Evolutionary conservation across 2,888 invertebrate species (phyloP), one percentile per base, ranked within the genome.

Genomic region (Drosophila antonietae): DNA sequence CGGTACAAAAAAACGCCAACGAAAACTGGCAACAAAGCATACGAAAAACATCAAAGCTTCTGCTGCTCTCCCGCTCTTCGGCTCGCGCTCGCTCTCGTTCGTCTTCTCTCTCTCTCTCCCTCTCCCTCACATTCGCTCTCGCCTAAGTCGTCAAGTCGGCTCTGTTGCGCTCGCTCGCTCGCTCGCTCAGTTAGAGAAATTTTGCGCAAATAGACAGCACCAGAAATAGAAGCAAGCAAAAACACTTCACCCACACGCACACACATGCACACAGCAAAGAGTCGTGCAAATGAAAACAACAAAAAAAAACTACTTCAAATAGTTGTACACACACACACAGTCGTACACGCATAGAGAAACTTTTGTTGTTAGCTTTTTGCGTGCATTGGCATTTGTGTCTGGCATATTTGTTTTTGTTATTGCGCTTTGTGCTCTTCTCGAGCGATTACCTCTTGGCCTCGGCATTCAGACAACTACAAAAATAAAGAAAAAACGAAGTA

Each of bases 401-500:
- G 74, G 62, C 68, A 51, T 67, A 18, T 57, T 61, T 68, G 56
- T 63, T 73, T 57, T 75, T 68, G 60, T 70, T 67, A 53, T 46
- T 52, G 61, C 57, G 56, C 49, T 72, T 57, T 61, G 60, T 66
- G 70, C 67, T 73, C 68, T 75, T 71, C 75, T 69, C 68, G 78
- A 52, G 73, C 81, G 81, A 81, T 81, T 81, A 80, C 78, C 80
- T 80, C 81, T 81, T 81, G 81, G 81, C 80, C 80, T 81, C 78
- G 81, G 80, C 80, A 81, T 81, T 81, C 81, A 56, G 37, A 37
- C 52, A 53, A 53, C 35, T 37, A 53, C 52, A 78, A 75, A 78
- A 28, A 28, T 28, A 65, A 78, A 53, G 35, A 78, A 75, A 78
- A 70, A 78, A 23, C 46, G 23, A 46, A 46, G 7, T 0, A 20